A percentile compares a stretch with the other conserved stretches of the same genome.
Conservation (phyloP, 2,113 vertebrate species). For the Lipophrys pholis region DNA sequence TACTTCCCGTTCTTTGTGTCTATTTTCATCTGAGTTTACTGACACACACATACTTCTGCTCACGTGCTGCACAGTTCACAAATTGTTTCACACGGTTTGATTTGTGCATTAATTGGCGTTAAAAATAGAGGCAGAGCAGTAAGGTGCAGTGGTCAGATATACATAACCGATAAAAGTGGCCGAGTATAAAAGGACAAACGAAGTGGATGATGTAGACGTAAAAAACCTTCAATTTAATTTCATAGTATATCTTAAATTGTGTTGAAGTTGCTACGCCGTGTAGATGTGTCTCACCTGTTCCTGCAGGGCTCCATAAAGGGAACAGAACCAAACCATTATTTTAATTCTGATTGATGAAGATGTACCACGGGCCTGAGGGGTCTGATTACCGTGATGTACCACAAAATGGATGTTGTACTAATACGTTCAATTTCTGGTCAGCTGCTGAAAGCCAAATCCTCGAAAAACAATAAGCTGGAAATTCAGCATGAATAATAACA, state of each 20-base stretch:
- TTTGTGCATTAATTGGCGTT: conserved; percentile 54
- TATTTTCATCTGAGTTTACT: conserved; percentile 62
- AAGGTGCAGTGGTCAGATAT: conserved; percentile 20
- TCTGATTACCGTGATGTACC: conserved; percentile 55
- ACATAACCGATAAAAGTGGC: conserved; percentile 24
- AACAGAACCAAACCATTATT: conserved; percentile 24
- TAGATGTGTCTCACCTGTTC: conserved; percentile 10
- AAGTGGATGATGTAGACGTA: not conserved
- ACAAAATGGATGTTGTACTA: conserved; percentile 53
- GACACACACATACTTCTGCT: conserved; percentile 11
- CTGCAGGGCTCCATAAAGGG: conserved; percentile 10
- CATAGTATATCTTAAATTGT: conserved; percentile 1
- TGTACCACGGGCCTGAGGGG: conserved; percentile 32
- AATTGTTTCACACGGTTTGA: conserved; percentile 62
- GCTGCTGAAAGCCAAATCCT: conserved; percentile 54
- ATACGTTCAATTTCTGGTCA: conserved; percentile 51
- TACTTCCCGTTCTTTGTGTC: conserved; percentile 71
- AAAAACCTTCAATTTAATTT: too few relatives aligned
- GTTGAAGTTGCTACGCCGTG: conserved; percentile 1
- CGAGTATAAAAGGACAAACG: not conserved
- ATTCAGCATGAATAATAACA: conserved; percentile 60
- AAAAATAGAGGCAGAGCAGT: conserved; percentile 52
- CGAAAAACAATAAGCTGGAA: conserved; percentile 71
- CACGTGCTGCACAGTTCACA: conserved; percentile 46
- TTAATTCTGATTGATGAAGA: conserved; percentile 65